These are phyloP conservation scores for Ptilonorhynchus violaceus DNA, from an alignment of 2,113 vertebrate genomes.

Conservation along the genomic window DNA sequence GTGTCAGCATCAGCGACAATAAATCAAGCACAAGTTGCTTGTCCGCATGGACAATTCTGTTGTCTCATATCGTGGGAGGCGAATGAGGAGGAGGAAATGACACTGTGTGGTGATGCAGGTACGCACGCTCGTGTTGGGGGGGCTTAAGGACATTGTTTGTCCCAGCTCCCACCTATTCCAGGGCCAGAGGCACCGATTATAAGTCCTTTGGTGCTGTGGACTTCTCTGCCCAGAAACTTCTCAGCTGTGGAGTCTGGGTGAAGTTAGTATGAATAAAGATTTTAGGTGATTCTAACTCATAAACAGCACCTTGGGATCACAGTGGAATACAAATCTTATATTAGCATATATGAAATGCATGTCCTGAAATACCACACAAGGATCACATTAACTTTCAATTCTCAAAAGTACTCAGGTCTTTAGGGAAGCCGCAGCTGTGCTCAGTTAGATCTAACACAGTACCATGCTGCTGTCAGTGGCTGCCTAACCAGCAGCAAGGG, in stretches of 20 bases:
- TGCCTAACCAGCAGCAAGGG: neutral
- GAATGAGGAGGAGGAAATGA: constrained; percentile 15
- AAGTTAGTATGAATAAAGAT: neutral
- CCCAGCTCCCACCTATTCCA: neutral
- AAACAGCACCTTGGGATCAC: neutral
- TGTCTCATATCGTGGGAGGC: neutral
- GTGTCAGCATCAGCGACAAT: constrained; percentile 45
- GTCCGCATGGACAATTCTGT: neutral
- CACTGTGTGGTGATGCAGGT: neutral
- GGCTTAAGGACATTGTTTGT: neutral
- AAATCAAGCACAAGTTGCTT: constrained; percentile 50
- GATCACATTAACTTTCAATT: neutral
- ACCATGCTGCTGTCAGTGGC: neutral
- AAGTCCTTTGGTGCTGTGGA: neutral
- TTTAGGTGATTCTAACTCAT: neutral
- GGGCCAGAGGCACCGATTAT: neutral
- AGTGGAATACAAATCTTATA: neutral
- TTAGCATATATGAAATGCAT: neutral
- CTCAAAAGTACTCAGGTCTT: neutral
- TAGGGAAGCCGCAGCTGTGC: neutral
- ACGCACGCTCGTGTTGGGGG: neutral
- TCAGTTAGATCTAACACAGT: neutral
- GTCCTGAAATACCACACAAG: neutral
- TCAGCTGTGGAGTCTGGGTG: neutral
- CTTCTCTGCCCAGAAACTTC: neutral